Base-by-base conservation (phyloP, 2,797 vertebrate species). In the Emydoidea blandingii region DNA sequence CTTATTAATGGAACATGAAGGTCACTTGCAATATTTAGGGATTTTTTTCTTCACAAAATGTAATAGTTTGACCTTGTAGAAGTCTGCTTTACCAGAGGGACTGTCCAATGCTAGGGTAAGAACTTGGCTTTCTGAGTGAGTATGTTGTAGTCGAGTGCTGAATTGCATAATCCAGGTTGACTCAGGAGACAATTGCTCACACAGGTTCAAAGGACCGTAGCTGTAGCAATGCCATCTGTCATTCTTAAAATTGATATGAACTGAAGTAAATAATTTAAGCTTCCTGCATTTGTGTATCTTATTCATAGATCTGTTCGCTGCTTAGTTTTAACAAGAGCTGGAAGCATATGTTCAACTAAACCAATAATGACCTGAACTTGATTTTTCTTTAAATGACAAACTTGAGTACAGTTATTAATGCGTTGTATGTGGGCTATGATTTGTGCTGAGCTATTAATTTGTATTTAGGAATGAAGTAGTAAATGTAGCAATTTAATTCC, bases 91-190 rank as follows among this genome's bases (percentile, higher is more conserved):
- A 29, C 1, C 3, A 84, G 57, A 87, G 44, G 8, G 10, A 4
- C n/a, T 41, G 56, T 12, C 74, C 54, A 0, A 18, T 9, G 2
- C 62, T 82, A 89, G 57, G 57, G 18, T 14, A 4, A 8, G 7
- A 0, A 0, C 10, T 52, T 4, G 1, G 27, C 1, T 47, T 25
- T 54, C 62, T 1, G 19, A 54, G 1, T 15, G 1, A 57, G 47
- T 44, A 1, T 4, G 56, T 6, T 2, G 25, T 37, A 19, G 23
- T 9, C 23, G 3, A 1, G 1, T 9, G 76, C 47, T 5, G 2
- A 18, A 54, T 3, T 47, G 44, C 62, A 1, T 1, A 0, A 3
- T 4, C 52, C 52, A 3, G 74, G 83, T 80, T 8, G 31, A 1
- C 25, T 11, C 1, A 14, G 76, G 1, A n/a, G 52, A 0, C 0